Evolutionary conservation across 2,797 vertebrate species (phyloP).

Genomic region (Gobionotothen gibberifrons): DNA sequence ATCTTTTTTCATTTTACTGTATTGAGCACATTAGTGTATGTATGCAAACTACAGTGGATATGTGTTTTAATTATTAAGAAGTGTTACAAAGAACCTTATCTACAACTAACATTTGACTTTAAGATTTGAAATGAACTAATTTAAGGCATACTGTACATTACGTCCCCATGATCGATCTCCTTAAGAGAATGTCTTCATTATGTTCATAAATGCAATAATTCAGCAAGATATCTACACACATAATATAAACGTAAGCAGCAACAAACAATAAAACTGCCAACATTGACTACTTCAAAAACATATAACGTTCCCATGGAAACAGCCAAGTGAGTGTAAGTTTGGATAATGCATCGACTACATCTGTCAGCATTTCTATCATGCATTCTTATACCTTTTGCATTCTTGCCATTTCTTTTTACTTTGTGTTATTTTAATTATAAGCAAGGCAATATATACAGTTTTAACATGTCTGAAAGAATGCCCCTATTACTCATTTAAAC

Average conservation of each 20-base stretch:
- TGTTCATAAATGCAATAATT: neutral
- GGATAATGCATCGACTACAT: slow-evolving; percentile 1
- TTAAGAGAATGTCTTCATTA: too few relatives aligned
- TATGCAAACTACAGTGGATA: neutral
- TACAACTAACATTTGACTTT: neutral
- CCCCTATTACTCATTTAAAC: too few relatives aligned
- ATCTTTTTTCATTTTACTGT: slow-evolving; percentile 4
- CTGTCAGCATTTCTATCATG: slow-evolving; percentile 21
- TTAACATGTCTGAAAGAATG: neutral
- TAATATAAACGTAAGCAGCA: too few relatives aligned
- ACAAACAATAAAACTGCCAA: slow-evolving; percentile 3
- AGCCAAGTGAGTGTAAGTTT: neutral
- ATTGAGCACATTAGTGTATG: slow-evolving; percentile 9
- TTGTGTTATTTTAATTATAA: neutral
- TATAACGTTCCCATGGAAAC: slow-evolving; percentile 26
- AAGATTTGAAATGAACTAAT: neutral
- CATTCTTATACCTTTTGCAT: slow-evolving; percentile 8
- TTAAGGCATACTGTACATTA: neutral
- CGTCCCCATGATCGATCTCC: too few relatives aligned
- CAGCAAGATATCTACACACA: neutral
- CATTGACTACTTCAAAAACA: neutral
- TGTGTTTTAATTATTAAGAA: neutral
- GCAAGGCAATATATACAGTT: neutral
- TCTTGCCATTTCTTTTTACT: neutral
- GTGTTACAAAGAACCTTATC: neutral